phyloP scores from a whole-genome alignment of 2,113 vertebrate species.

The Chaetops frenatus region DNA sequence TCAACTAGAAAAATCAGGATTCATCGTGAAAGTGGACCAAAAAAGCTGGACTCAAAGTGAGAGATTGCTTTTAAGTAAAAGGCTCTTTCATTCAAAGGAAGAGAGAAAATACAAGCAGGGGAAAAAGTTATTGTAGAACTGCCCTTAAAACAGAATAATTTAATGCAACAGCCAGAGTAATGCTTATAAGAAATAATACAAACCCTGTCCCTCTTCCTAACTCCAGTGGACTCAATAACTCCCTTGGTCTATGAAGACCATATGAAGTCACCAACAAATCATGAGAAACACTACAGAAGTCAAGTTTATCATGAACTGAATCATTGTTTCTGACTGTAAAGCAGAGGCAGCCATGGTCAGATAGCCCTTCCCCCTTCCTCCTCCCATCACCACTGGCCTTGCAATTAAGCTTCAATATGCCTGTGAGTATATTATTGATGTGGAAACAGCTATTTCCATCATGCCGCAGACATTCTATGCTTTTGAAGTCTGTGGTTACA shows the following conservation, averaged over 20 bases:
- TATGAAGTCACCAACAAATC: constrained; percentile 47
- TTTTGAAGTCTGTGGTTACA: constrained; percentile 49
- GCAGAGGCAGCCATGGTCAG: neutral
- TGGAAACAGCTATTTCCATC: constrained; percentile 45
- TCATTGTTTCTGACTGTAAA: constrained; percentile 46
- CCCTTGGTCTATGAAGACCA: constrained; percentile 1
- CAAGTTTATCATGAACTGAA: constrained; percentile 44
- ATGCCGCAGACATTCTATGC: constrained; percentile 28
- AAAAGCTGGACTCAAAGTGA: neutral
- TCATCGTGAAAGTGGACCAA: neutral
- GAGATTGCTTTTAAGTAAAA: neutral
- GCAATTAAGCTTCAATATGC: constrained; percentile 25
- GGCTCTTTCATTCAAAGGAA: neutral
- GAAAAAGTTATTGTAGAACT: neutral
- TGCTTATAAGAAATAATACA: neutral
- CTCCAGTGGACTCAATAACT: constrained; percentile 51
- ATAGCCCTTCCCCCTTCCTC: neutral
- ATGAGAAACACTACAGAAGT: constrained; percentile 53
- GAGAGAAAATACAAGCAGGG: neutral
- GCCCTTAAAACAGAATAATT: neutral
- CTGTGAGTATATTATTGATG: constrained; percentile 5
- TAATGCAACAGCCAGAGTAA: neutral
- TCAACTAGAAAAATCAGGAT: neutral
- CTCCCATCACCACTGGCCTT: neutral
- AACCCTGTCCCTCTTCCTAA: neutral